phyloP scores from a whole-genome alignment of 53 echinoderm and acorn worm species.

The Temnopleurus reevesii region DNA sequence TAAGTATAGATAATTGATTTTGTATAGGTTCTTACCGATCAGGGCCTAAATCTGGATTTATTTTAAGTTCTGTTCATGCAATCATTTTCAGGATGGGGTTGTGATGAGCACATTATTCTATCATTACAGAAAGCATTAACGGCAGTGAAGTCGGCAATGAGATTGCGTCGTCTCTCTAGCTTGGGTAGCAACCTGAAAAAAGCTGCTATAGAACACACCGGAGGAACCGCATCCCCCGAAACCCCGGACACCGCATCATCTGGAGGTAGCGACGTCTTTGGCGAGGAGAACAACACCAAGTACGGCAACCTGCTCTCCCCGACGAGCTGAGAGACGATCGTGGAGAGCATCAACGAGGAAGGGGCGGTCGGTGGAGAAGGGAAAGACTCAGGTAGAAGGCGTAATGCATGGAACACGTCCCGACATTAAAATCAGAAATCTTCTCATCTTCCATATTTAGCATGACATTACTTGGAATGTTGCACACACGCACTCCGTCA shows the following conservation, averaged over 20 bases:
- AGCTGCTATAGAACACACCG: conserved; percentile 58
- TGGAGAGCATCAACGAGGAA: conserved; percentile 35
- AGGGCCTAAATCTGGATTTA: no score
- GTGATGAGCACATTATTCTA: no score
- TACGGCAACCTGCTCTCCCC: conserved; percentile 51
- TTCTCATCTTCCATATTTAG: conserved; percentile 18
- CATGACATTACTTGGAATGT: conserved; percentile 44
- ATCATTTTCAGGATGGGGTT: no score
- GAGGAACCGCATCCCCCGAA: conserved; percentile 25
- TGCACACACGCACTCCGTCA: conserved; percentile 37
- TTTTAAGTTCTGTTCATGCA: no score
- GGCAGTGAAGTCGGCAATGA: conserved; percentile 94
- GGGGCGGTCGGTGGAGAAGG: conserved; percentile 11
- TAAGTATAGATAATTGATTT: no score
- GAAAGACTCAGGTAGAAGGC: conserved; percentile 26
- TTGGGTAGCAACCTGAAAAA: conserved; percentile 62
- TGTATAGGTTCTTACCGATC: no score
- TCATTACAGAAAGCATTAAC: conserved; percentile 93
- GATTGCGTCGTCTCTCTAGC: conserved; percentile 87
- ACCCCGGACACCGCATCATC: conserved; percentile 48
- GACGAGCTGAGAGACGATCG: conserved; percentile 37
- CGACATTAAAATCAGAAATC: conserved; percentile 23
- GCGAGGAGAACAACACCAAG: conserved; percentile 29
- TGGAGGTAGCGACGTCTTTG: conserved; percentile 27
- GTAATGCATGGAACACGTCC: conserved; percentile 33